Evolutionary conservation across 2,888 invertebrate genomes (phyloP).

Genomic region (Drosophila nr. perissopoda): DNA sequence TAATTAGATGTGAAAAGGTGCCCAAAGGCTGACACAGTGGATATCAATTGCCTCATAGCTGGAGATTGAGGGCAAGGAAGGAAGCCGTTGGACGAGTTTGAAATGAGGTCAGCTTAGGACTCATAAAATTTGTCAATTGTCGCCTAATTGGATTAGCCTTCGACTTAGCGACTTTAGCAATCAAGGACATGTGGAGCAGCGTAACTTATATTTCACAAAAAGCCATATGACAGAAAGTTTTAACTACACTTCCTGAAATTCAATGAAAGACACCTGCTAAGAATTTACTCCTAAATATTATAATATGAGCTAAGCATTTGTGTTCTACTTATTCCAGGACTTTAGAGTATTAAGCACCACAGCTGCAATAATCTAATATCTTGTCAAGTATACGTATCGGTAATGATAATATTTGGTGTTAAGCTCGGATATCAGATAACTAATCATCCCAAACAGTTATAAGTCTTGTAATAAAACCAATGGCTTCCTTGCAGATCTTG

Average conservation of each 20-base stretch:
- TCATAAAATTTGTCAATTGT: slow-evolving; percentile 20
- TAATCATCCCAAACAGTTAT: not conserved
- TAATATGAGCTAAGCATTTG: not conserved
- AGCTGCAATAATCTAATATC: not conserved
- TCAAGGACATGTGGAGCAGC: not conserved
- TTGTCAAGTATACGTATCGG: not conserved
- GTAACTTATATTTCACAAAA: not conserved
- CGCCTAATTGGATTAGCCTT: slow-evolving; percentile 44
- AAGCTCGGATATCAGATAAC: not conserved
- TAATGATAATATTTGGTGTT: not conserved
- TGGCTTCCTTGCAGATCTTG: not conserved
- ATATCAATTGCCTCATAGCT: slow-evolving; percentile 15
- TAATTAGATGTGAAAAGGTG: slow-evolving; percentile 21
- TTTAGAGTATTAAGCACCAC: not conserved
- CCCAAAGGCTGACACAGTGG: slow-evolving; percentile 19
- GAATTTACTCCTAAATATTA: not conserved
- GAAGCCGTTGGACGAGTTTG: slow-evolving; percentile 2
- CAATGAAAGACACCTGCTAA: not conserved
- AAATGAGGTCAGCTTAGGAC: slow-evolving; percentile 44
- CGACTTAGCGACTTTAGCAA: slow-evolving; percentile 13
- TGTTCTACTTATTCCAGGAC: not conserved
- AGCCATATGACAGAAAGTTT: not conserved
- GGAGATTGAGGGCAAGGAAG: not conserved
- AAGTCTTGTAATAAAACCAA: not conserved
- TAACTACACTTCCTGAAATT: not conserved